phyloP scores from a whole-genome alignment of 2,888 invertebrate genomes.

The Tetrapedia diversipes region DNA sequence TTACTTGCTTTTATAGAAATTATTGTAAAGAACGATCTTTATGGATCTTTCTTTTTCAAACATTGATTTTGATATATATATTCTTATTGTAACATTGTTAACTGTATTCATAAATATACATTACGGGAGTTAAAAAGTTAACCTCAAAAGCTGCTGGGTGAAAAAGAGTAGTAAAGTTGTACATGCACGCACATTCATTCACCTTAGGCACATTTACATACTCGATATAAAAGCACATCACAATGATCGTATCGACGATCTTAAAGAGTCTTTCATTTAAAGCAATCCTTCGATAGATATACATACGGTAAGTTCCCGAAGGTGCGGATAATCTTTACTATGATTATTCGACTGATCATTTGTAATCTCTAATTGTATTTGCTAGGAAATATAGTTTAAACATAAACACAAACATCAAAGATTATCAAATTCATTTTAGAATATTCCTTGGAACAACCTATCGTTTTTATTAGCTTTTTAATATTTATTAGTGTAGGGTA shows the following conservation, averaged over 20 bases:
- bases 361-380: neutral
- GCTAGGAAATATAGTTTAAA: neutral
- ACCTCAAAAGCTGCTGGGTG: conserved; percentile 65
- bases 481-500: neutral
- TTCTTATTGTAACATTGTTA: neutral
- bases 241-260: conserved; percentile 68
- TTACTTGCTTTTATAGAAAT: neutral
- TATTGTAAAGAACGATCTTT: neutral
- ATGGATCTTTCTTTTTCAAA: neutral
- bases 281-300: conserved; percentile 58
- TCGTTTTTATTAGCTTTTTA: neutral
- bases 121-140: conserved; percentile 62
- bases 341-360: conserved; percentile 49
- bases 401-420: conserved; percentile 2
- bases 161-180: conserved; percentile 49
- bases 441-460: conserved; percentile 10
- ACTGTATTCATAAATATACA: conserved; percentile 48
- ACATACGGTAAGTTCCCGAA: conserved; percentile 60
- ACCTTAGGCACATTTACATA: conserved; percentile 74
- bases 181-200: conserved; percentile 69
- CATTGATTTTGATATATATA: neutral
- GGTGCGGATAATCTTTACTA: conserved; percentile 35
- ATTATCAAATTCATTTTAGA: neutral
- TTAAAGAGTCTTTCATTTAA: conserved; percentile 61
- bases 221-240: conserved; percentile 72